Percentiles rank a stretch among this genome's conserved stretches.
Evolutionary conservation across 2,888 invertebrate species (phyloP).

Genomic region (Eucriotettix oculatus): DNA sequence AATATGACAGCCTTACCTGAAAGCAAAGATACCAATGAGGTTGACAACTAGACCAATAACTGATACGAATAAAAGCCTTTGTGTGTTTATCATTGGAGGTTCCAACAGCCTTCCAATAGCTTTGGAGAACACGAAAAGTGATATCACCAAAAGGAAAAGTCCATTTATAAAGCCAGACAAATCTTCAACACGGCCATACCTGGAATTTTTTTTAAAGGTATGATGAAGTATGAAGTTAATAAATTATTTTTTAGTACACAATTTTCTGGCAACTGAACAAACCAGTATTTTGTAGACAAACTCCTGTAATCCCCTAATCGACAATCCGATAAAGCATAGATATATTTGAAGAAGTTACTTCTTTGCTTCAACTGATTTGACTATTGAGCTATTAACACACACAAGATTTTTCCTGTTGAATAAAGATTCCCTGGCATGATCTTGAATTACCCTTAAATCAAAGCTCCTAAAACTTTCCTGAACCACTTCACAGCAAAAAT

Average conservation of each 20-base stretch:
- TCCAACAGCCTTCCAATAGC: constrained; percentile 31
- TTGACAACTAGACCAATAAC: constrained; percentile 34
- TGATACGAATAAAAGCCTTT: constrained; percentile 34
- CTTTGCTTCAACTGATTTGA: too few species aligned
- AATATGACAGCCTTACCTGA: constrained; percentile 18
- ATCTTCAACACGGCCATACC: constrained; percentile 33
- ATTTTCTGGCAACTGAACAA: neutral
- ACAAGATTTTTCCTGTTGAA: too few species aligned
- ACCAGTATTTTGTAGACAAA: too few species aligned
- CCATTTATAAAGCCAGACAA: constrained; percentile 39
- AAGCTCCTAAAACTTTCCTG: too few species aligned
- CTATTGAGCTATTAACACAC: too few species aligned
- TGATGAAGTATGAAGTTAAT: neutral
- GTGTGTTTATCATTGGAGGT: constrained; percentile 34
- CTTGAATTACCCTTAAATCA: too few species aligned
- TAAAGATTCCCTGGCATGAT: too few species aligned
- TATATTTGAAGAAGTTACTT: too few species aligned
- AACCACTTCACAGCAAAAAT: too few species aligned
- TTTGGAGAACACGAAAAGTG: constrained; percentile 34
- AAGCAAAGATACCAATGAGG: constrained; percentile 34
- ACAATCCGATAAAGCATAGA: too few species aligned
- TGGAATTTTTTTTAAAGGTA: constrained; percentile 14
- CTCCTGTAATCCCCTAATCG: too few species aligned
- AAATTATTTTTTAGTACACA: too few species aligned
- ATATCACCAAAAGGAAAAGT: constrained; percentile 35